Conservation (phyloP, 2,113 vertebrate species). For the Stictonetta naevosa region DNA sequence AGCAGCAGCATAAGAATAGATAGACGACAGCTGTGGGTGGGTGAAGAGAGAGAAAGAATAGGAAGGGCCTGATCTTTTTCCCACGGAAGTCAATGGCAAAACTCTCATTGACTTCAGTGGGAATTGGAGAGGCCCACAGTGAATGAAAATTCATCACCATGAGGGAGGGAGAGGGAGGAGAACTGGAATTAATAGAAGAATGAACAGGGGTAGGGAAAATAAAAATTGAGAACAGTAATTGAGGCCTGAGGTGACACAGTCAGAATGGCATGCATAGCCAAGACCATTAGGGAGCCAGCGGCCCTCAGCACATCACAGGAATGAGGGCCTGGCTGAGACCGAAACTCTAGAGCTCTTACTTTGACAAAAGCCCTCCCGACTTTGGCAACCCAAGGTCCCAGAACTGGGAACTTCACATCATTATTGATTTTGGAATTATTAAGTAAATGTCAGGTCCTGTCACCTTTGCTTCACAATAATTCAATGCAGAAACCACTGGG, state of each 20-base stretch:
- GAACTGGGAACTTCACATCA: not conserved
- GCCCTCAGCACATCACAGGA: not conserved
- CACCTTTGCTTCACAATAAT: not conserved
- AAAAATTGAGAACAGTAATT: conserved; percentile 5
- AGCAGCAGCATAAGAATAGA: conserved; percentile 54
- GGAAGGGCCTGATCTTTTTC: not conserved
- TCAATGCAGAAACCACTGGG: not conserved
- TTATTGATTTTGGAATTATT: not conserved
- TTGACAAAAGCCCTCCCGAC: not conserved
- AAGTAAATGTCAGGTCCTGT: not conserved
- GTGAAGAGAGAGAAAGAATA: conserved; percentile 38
- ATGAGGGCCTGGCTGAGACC: not conserved
- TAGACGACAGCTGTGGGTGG: conserved; percentile 62
- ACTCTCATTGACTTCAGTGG: not conserved
- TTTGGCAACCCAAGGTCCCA: not conserved
- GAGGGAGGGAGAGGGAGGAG: not conserved
- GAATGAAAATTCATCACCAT: not conserved
- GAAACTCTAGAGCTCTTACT: not conserved
- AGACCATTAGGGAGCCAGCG: not conserved
- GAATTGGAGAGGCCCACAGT: not conserved
- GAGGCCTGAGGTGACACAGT: conserved; percentile 15
- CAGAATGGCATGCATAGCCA: not conserved
- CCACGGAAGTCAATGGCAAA: conserved; percentile 22
- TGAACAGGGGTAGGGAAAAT: not conserved
- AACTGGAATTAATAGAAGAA: not conserved